phyloP scores from a whole-genome alignment of 2,797 vertebrate species.

The Sebastes steindachneri region DNA sequence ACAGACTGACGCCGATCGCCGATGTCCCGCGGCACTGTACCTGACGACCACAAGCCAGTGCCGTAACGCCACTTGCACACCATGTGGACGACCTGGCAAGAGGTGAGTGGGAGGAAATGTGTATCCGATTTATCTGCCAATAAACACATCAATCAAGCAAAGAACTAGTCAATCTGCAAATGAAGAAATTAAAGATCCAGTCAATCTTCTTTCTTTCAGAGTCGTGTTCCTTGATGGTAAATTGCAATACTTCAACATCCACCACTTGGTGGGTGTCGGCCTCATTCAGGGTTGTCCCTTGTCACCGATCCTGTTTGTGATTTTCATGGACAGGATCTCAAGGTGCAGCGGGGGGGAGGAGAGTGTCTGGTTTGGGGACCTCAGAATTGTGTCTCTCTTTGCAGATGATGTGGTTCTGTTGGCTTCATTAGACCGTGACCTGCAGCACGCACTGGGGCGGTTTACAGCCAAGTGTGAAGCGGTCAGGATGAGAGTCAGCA shows the following conservation, averaged over 20 bases:
- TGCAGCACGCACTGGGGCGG: too few relatives aligned
- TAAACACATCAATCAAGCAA: not conserved
- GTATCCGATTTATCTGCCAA: not conserved
- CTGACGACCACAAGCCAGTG: constrained; percentile 63
- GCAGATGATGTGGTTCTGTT: too few relatives aligned
- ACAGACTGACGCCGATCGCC: constrained; percentile 95
- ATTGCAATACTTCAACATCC: not conserved
- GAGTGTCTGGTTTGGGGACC: too few relatives aligned
- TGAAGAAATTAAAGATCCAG: not conserved
- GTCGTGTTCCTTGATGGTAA: not conserved
- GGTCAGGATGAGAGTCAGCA: too few relatives aligned
- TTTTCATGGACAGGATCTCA: too few relatives aligned
- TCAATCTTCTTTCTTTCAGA: not conserved
- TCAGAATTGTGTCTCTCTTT: too few relatives aligned
- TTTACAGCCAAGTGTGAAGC: too few relatives aligned
- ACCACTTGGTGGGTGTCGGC: too few relatives aligned
- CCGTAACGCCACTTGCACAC: constrained; percentile 80
- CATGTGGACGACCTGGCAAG: constrained; percentile 83
- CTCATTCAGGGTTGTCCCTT: too few relatives aligned
- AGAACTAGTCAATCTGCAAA: not conserved
- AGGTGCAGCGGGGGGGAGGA: too few relatives aligned
- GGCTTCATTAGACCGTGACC: too few relatives aligned
- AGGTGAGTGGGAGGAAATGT: not conserved
- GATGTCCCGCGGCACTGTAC: constrained; percentile 55
- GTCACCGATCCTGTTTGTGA: too few relatives aligned